Evolutionary conservation across 2,797 vertebrate genomes (phyloP), one percentile per base, ranked within the genome.

Genomic region (Peromyscus melanophrys): DNA sequence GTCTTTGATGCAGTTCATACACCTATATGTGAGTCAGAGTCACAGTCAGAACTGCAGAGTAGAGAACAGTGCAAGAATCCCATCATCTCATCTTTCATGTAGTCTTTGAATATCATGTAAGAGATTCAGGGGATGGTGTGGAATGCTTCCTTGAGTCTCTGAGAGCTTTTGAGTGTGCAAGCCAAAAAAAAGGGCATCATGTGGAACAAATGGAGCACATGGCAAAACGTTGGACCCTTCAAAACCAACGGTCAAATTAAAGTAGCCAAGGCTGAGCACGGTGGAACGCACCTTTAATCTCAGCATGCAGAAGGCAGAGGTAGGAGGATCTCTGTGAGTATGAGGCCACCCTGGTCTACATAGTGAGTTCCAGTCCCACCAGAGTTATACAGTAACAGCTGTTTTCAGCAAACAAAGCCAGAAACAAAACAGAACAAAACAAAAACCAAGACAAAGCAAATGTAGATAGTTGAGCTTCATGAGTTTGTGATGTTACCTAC

Each of bases 241-340:
- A n/a, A 81, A 97, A 90, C 84, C 55, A 76, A 9, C 69, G 63
- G 31, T 9, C 69, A 95, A 59, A 65, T 85, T 67, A 85, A 65
- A 8, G 16, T 34, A 67, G 19, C 34, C 23, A 19, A n/a, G 29
- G 29, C 61, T 85, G 43, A 1, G 29, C 43, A 19, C 23, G 29
- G 29, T 65, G 19, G 59, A 65, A 65, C 6, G 23, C 6, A 34
- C 17, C 17, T 84, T 84, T 65, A 46, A 84, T 34, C 29, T 84
- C 43, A 46, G 3, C 19, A 65, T 46, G 29, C 17, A 46, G 29
- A 19, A 23, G 6, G 61, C 43, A 84, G 81, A 46, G 82, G 59
- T 27, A 67, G 83, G 61, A 49, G 43, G 17, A 49, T n/a, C 31
- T 46, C 61, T 67, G 43, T 65, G 40, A 49, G 29, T 23, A 49